Conservation (phyloP, 2,888 invertebrate species). For the Caenorhabditis becei region DNA sequence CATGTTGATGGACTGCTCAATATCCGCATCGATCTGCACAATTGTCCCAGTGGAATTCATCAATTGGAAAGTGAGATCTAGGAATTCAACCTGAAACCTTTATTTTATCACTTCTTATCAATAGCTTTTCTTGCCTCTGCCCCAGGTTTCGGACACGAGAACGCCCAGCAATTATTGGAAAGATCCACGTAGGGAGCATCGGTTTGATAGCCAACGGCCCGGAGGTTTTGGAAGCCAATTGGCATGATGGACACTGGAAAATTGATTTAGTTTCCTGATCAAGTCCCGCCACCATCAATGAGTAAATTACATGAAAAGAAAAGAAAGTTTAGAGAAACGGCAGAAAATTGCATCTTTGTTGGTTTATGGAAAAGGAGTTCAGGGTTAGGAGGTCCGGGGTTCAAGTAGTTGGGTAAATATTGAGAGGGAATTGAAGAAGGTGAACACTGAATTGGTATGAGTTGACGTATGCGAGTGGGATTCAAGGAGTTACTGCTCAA, state of each 20-base stretch:
- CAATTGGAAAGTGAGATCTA: slow-evolving; percentile 58
- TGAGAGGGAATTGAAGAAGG: too few species aligned
- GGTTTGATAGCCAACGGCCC: slow-evolving; percentile 64
- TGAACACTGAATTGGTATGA: too few species aligned
- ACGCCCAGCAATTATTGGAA: slow-evolving; percentile 61
- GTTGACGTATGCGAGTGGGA: too few species aligned
- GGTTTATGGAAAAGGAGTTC: too few species aligned
- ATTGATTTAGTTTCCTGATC: too few species aligned
- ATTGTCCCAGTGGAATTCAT: slow-evolving; percentile 65
- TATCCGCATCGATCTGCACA: slow-evolving; percentile 62
- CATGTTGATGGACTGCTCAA: slow-evolving; percentile 59
- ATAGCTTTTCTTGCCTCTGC: slow-evolving; percentile 34
- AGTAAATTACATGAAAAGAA: background rate
- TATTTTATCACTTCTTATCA: background rate
- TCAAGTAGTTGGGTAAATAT: too few species aligned
- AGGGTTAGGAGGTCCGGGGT: too few species aligned
- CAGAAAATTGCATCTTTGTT: too few species aligned
- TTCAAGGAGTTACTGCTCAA: too few species aligned
- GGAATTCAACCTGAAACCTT: slow-evolving; percentile 54
- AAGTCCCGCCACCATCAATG: too few species aligned
- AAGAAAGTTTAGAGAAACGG: too few species aligned
- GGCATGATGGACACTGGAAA: background rate
- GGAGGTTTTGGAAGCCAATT: slow-evolving; percentile 37
- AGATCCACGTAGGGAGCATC: slow-evolving; percentile 59
- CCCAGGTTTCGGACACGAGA: slow-evolving; percentile 64